These are phyloP conservation scores for Dendrolimus kikuchii DNA, from an alignment of 1,140 invertebrate genomes.

Conservation along the genomic window DNA sequence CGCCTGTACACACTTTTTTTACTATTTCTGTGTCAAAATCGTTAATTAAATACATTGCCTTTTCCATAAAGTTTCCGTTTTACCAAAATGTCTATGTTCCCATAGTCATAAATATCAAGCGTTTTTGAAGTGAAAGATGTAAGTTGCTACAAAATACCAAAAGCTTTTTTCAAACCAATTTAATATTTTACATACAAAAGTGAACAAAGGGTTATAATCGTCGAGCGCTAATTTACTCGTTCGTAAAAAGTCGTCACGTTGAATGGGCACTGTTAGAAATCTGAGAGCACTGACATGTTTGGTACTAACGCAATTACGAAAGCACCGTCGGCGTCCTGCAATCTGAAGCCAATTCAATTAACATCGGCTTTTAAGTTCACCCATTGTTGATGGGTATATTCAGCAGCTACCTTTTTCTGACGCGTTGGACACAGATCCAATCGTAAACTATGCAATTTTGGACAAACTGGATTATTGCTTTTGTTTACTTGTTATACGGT, in stretches of 20 bases:
- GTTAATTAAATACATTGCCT: too few species aligned
- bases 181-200: too few species aligned
- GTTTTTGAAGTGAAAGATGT: too few species aligned
- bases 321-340: slow-evolving; percentile 37
- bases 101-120: too few species aligned
- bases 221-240: background rate
- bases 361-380: slow-evolving; percentile 52
- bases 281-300: slow-evolving; percentile 43
- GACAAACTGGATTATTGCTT: background rate
- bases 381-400: slow-evolving; percentile 19
- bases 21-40: too few species aligned
- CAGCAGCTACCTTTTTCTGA: background rate
- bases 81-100: too few species aligned
- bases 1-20: too few species aligned
- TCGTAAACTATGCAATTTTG: too few species aligned
- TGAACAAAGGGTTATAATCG: background rate
- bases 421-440: background rate
- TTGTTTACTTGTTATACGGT: background rate
- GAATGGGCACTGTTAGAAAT: slow-evolving; percentile 34
- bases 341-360: slow-evolving; percentile 62
- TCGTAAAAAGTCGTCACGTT: slow-evolving; percentile 28
- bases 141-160: too few species aligned
- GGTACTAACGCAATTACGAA: slow-evolving; percentile 47
- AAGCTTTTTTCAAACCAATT: too few species aligned
- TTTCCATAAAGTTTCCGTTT: too few species aligned